A percentile compares a stretch with the other conserved stretches of the same genome.
These are phyloP conservation scores for Montipora cactus DNA, from an alignment of 64 coral and sea anemone genomes.

Conservation along the genomic window DNA sequence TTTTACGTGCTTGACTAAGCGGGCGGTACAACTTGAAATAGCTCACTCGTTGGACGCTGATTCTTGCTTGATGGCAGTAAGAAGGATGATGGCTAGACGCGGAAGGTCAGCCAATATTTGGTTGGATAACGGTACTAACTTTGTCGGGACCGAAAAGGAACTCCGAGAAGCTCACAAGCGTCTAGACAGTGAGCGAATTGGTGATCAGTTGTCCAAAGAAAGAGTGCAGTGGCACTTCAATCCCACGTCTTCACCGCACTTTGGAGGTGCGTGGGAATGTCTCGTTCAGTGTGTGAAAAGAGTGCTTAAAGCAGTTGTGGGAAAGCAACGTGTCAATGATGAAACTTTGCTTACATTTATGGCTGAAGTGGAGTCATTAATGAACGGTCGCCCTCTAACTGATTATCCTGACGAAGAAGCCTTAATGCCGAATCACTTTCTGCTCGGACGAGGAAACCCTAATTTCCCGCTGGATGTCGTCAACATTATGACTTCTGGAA, in stretches of 20 bases:
- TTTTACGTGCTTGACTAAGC: too few species aligned
- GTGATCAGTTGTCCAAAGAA: conserved; percentile 1
- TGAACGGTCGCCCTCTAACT: conserved; percentile 64
- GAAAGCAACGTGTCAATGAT: conserved; percentile 55
- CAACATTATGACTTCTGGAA: conserved; percentile 58
- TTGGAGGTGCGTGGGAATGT: not conserved
- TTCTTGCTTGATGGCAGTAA: conserved; percentile 28
- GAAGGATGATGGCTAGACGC: conserved; percentile 20
- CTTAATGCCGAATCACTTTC: conserved; percentile 72
- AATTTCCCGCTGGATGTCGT: conserved; percentile 47
- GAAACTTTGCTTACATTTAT: conserved; percentile 77
- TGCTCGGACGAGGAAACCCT: conserved; percentile 64
- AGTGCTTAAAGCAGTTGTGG: conserved; percentile 3
- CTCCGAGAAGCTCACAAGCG: conserved; percentile 16
- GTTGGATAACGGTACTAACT: too few species aligned
- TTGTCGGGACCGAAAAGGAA: conserved; percentile 2
- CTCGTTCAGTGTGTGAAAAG: not conserved
- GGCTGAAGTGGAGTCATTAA: conserved; percentile 56
- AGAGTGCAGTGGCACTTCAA: conserved; percentile 58
- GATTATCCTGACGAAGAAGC: conserved; percentile 62
- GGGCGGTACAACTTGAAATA: too few species aligned
- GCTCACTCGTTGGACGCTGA: not conserved
- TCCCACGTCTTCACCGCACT: not conserved
- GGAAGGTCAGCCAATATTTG: too few species aligned
- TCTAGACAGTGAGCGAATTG: conserved; percentile 22